Conservation (phyloP, 2,888 invertebrate species). For the Teleogryllus oceanicus region DNA sequence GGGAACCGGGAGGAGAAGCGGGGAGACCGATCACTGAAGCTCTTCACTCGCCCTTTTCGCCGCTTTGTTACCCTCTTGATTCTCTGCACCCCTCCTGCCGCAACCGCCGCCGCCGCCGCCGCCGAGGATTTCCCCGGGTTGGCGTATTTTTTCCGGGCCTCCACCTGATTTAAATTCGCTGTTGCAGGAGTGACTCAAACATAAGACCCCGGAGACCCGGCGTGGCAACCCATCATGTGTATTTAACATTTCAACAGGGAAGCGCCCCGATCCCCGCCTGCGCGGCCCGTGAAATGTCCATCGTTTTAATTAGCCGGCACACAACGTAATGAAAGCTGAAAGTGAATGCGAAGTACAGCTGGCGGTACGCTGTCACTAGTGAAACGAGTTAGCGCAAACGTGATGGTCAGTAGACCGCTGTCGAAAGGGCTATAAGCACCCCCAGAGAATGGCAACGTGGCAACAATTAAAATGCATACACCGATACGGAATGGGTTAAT, state of each 20-base stretch:
- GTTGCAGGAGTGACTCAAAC: background rate
- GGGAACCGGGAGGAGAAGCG: too few species aligned
- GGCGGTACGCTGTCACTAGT: too few species aligned
- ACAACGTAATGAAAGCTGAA: background rate
- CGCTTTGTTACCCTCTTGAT: background rate
- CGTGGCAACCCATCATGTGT: background rate
- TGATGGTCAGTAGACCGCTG: too few species aligned
- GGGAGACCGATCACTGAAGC: too few species aligned
- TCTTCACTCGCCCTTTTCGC: background rate
- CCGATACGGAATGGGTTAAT: too few species aligned
- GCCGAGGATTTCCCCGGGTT: too few species aligned
- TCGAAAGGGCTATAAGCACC: too few species aligned
- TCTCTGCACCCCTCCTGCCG: background rate
- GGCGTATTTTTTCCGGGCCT: background rate
- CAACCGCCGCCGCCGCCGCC: background rate
- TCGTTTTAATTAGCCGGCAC: background rate
- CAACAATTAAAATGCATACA: too few species aligned
- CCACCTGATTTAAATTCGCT: background rate
- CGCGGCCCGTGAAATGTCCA: background rate
- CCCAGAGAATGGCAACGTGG: too few species aligned
- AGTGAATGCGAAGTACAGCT: too few species aligned
- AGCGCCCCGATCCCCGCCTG: background rate
- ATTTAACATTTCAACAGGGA: background rate
- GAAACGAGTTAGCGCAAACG: too few species aligned
- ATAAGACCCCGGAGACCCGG: background rate